phyloP scores from a whole-genome alignment of 2,888 invertebrate genomes.

The Nemapogon koenigi region DNA sequence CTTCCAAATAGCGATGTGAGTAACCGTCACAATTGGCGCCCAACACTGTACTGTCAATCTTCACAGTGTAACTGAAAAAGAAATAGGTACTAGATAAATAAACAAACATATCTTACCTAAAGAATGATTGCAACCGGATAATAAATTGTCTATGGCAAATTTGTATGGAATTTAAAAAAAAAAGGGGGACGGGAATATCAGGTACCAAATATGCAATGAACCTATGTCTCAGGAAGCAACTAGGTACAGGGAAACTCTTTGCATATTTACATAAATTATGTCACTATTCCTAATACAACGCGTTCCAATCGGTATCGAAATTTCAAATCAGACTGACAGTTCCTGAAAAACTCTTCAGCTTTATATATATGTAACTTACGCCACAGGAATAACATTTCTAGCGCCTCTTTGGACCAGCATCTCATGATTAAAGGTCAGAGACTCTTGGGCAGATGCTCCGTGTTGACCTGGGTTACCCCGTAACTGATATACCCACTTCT shows the following conservation, averaged over 20 bases:
- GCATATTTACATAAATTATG: too few species aligned
- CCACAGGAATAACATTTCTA: constrained; percentile 28
- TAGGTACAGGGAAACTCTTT: too few species aligned
- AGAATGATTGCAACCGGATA: too few species aligned
- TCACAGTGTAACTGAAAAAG: constrained; percentile 34
- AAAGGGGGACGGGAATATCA: too few species aligned
- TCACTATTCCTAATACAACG: too few species aligned
- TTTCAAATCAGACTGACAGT: constrained; percentile 4
- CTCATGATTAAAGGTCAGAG: constrained; percentile 36
- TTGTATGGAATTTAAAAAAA: too few species aligned
- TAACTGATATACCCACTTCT: constrained; percentile 31
- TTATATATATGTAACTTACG: constrained; percentile 23
- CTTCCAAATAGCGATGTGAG: constrained; percentile 35
- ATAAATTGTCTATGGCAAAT: too few species aligned
- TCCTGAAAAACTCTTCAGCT: too few species aligned
- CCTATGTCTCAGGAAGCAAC: too few species aligned
- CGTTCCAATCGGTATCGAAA: too few species aligned
- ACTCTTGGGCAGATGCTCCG: constrained; percentile 37
- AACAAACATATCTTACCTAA: background rate
- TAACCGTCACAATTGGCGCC: constrained; percentile 38
- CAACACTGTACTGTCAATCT: constrained; percentile 43
- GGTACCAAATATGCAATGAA: too few species aligned
- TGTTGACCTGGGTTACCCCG: constrained; percentile 26
- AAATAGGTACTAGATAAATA: background rate
- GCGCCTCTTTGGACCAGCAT: constrained; percentile 29